Base-by-base conservation (phyloP, 2,113 vertebrate genomes). In the Myocastor coypus region DNA sequence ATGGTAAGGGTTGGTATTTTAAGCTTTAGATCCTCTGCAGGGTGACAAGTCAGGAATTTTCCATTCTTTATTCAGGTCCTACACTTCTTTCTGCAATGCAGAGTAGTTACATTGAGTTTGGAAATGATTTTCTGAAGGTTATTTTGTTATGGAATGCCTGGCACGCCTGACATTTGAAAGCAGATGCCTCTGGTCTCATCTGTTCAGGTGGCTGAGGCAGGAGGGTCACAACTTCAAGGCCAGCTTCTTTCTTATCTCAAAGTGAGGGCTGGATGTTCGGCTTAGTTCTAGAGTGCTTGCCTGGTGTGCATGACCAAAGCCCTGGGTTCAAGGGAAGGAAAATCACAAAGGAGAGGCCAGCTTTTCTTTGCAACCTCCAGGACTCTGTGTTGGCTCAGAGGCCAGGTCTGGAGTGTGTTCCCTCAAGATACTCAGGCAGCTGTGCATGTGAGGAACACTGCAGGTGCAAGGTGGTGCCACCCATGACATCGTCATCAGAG, bases 131-230 rank as follows among this genome's bases (percentile, higher is more conserved):
- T 94, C n/a, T 95, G 20, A 34, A 40, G 75, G 32, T 81, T 68
- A 46, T 86, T 91, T 94, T 91, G 16, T 61, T 92, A 57, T 84
- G 46, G 78, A 90, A 83, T 83, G 37, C 66, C 52, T 71, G 73
- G 37, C 71, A 75, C 32, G 77, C 32, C 50, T 55, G 50, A 19
- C 77, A 52, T 19, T 4, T 52, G 50, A 57, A 57, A 57, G 46
- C 28, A 2, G 32, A 34, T 11, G 30, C 30, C 77, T 80, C 10
- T 55, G 10, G 20, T 80, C 30, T 55, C 16, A 80, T 52, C 42
- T 80, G 77, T 32, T 55, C 34, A 50, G 77, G 77, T 34, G 77
- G 77, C 30, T 80, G 77, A 80, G 77, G 30, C 77, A 55, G 77
- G 50, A 80, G 77, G 77, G 55, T 80, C 50, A 80, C 77, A 80